Percentiles rank a stretch among this genome's conserved stretches.
These are phyloP conservation scores for Chamaetylas fuelleborni DNA, from an alignment of 2,113 vertebrate species.

Conservation along the genomic window DNA sequence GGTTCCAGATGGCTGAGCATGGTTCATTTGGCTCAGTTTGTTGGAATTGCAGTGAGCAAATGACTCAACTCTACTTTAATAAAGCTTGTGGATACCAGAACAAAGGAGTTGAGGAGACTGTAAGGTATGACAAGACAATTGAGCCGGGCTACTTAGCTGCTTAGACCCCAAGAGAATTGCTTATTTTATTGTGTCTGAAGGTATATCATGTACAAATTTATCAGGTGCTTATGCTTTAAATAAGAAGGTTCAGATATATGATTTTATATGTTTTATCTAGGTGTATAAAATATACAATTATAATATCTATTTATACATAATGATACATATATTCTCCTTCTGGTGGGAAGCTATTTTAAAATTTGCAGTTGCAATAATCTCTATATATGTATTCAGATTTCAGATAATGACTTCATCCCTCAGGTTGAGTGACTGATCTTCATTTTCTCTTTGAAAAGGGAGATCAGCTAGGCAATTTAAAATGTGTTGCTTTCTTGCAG, in stretches of 20 bases:
- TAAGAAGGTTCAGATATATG: background rate
- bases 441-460: constrained; percentile 19
- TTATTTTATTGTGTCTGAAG: constrained; percentile 1
- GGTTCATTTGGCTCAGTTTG: constrained; percentile 52
- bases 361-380: background rate
- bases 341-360: background rate
- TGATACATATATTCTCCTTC: background rate
- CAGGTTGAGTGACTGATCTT: constrained; percentile 5
- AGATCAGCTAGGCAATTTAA: constrained; percentile 1
- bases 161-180: background rate
- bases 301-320: background rate
- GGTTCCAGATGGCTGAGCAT: constrained; percentile 39
- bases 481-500: background rate
- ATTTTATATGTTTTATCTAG: background rate
- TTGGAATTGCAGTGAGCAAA: constrained; percentile 36
- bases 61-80: constrained; percentile 44
- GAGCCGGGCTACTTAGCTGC: background rate
- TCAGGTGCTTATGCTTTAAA: background rate
- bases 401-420: background rate
- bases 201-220: background rate
- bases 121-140: constrained; percentile 38
- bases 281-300: background rate
- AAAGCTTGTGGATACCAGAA: constrained; percentile 31
- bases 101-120: constrained; percentile 2
- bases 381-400: background rate